These are phyloP conservation scores for Eleginops maclovinus DNA, from an alignment of 2,113 vertebrate species.

Conservation along the genomic window DNA sequence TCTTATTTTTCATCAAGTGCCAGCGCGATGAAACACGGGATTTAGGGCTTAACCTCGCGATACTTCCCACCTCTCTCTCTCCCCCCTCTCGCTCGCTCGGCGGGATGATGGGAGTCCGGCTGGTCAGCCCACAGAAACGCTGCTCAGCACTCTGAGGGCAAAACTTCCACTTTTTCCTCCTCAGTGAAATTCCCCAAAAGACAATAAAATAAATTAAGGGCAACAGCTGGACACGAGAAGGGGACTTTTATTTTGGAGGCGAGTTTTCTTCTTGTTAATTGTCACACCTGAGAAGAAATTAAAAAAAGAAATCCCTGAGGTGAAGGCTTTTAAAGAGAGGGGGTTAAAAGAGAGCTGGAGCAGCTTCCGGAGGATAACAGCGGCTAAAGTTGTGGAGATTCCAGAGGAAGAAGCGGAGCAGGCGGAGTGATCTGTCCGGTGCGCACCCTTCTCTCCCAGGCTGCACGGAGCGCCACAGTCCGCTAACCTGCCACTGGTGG, in stretches of 20 bases:
- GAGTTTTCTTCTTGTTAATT: slow-evolving; percentile 6
- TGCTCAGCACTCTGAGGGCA: slow-evolving; percentile 4
- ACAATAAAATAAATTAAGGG: neutral
- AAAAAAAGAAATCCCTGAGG: neutral
- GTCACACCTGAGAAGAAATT: slow-evolving; percentile 37
- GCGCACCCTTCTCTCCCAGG: slow-evolving; percentile 33
- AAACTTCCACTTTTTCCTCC: slow-evolving; percentile 32
- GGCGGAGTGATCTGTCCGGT: slow-evolving; percentile 46
- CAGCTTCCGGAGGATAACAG: slow-evolving; percentile 12
- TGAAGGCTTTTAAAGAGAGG: neutral
- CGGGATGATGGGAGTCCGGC: slow-evolving; percentile 67
- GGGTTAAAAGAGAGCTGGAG: neutral
- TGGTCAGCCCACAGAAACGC: slow-evolving; percentile 44
- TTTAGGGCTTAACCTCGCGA: slow-evolving; percentile 73
- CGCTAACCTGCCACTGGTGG: neutral
- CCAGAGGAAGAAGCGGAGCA: slow-evolving; percentile 36
- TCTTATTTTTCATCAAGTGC: neutral
- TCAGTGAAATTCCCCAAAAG: neutral
- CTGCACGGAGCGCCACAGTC: slow-evolving; percentile 31
- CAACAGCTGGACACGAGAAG: slow-evolving; percentile 40
- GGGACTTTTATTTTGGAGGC: slow-evolving; percentile 48
- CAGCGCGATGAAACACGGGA: slow-evolving; percentile 42
- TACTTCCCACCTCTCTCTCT: slow-evolving; percentile 12
- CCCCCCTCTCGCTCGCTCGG: slow-evolving; percentile 24
- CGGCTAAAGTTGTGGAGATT: slow-evolving; percentile 44